Evolutionary conservation across 2,888 invertebrate species (phyloP).

Genomic region (Diloba caeruleocephala): DNA sequence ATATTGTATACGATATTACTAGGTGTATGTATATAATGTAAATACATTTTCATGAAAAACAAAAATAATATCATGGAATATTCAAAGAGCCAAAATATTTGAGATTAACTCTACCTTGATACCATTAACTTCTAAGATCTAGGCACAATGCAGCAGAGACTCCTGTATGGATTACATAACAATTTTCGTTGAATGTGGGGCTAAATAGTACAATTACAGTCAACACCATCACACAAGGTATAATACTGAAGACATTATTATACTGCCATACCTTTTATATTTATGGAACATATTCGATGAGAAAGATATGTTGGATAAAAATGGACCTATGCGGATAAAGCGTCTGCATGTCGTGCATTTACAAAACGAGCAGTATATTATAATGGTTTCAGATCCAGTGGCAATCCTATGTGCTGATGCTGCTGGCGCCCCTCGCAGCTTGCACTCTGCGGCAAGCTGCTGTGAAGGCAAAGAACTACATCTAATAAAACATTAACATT

Average conservation of each 20-base stretch:
- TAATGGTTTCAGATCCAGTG: slow-evolving; percentile 70
- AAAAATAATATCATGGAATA: slow-evolving; percentile 89
- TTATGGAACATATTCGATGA: slow-evolving; percentile 52
- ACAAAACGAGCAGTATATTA: slow-evolving; percentile 67
- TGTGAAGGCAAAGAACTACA: slow-evolving; percentile 84
- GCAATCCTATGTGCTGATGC: slow-evolving; percentile 70
- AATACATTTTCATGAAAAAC: slow-evolving; percentile 89
- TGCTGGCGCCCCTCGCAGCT: slow-evolving; percentile 76
- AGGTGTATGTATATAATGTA: slow-evolving; percentile 89
- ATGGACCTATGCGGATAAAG: slow-evolving; percentile 57
- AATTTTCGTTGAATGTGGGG: slow-evolving; percentile 89
- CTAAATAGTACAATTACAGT: slow-evolving; percentile 76
- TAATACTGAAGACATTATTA: slow-evolving; percentile 74
- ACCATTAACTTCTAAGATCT: slow-evolving; percentile 89
- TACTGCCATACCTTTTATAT: slow-evolving; percentile 64
- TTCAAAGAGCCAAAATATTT: slow-evolving; percentile 89
- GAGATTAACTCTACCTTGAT: slow-evolving; percentile 89
- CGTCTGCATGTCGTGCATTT: slow-evolving; percentile 46
- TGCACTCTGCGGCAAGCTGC: slow-evolving; percentile 75
- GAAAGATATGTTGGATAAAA: slow-evolving; percentile 59
- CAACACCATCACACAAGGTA: slow-evolving; percentile 80
- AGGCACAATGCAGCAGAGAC: slow-evolving; percentile 90
- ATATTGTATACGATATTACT: slow-evolving; percentile 87
- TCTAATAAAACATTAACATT: slow-evolving; percentile 85
- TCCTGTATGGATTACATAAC: slow-evolving; percentile 88